These are phyloP conservation scores for Lagocephalus sceleratus DNA, from an alignment of 2,797 vertebrate genomes.

Conservation along the genomic window DNA sequence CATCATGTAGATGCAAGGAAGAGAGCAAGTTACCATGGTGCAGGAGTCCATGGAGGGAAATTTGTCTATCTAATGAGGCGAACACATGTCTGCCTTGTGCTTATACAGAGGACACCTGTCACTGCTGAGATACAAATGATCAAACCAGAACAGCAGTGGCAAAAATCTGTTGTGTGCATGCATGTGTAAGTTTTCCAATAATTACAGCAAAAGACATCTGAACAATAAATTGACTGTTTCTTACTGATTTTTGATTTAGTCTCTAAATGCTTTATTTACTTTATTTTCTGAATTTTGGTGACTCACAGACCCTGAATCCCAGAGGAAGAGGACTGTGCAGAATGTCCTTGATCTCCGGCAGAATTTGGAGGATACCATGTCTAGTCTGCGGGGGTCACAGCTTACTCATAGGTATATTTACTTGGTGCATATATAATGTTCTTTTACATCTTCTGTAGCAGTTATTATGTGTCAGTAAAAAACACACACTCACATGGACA, in stretches of 20 bases:
- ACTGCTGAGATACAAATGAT: conserved; percentile 23
- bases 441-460: background rate
- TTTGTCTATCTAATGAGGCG: conserved; percentile 50
- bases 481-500: background rate
- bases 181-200: background rate
- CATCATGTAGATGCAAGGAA: conserved; percentile 9
- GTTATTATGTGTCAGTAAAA: background rate
- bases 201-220: background rate
- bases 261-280: conserved; percentile 36
- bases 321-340: conserved; percentile 97
- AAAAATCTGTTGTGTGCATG: conserved; percentile 1
- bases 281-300: conserved; percentile 32
- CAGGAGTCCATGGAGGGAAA: conserved; percentile 26
- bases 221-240: conserved; percentile 1
- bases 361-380: conserved; percentile 99
- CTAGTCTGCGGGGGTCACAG: conserved; percentile 92
- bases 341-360: conserved; percentile 97
- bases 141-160: background rate
- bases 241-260: conserved; percentile 20
- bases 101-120: conserved; percentile 34
- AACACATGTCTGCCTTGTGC: conserved; percentile 20
- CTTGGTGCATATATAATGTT: background rate
- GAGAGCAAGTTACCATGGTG: conserved; percentile 29
- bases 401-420: conserved; percentile 88
- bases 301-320: conserved; percentile 90